Evolutionary conservation across 1,140 invertebrate species (phyloP).

Genomic region (Holcopasites calliopsidis): DNA sequence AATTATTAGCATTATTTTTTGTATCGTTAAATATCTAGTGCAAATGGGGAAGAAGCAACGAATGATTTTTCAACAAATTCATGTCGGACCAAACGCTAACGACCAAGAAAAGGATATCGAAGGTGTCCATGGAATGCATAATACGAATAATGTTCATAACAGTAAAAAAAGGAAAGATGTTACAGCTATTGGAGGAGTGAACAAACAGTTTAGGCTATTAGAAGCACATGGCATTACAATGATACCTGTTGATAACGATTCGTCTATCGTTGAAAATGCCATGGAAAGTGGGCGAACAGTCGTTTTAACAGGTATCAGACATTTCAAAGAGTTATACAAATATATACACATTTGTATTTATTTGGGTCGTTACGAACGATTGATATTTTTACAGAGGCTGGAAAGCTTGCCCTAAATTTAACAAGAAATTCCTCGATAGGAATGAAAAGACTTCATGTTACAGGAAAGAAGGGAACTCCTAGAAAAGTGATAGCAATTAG

Average conservation of each 20-base stretch:
- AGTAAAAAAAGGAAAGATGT: slow-evolving; percentile 72
- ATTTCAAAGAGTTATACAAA: background rate
- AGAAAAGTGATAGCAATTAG: slow-evolving; percentile 76
- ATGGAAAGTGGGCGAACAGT: slow-evolving; percentile 90
- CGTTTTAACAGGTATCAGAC: slow-evolving; percentile 84
- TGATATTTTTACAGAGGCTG: slow-evolving; percentile 82
- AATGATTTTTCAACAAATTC: slow-evolving; percentile 74
- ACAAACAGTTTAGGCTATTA: slow-evolving; percentile 83
- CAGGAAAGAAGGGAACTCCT: slow-evolving; percentile 62
- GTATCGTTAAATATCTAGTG: slow-evolving; percentile 47
- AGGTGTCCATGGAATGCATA: slow-evolving; percentile 61
- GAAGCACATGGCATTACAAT: slow-evolving; percentile 91
- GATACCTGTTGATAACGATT: slow-evolving; percentile 85
- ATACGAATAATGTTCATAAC: slow-evolving; percentile 64
- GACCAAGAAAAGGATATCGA: slow-evolving; percentile 72
- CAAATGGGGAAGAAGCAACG: slow-evolving; percentile 69
- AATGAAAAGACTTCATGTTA: slow-evolving; percentile 70
- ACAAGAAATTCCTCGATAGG: slow-evolving; percentile 76
- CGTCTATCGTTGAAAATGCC: slow-evolving; percentile 87
- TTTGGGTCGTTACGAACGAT: background rate
- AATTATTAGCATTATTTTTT: slow-evolving; percentile 13
- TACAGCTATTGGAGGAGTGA: slow-evolving; percentile 68
- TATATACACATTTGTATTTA: background rate
- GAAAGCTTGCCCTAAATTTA: slow-evolving; percentile 86
- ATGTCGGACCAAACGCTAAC: slow-evolving; percentile 64